phyloP scores from a whole-genome alignment of 2,888 invertebrate genomes.

The Pristionchus entomophagus region DNA sequence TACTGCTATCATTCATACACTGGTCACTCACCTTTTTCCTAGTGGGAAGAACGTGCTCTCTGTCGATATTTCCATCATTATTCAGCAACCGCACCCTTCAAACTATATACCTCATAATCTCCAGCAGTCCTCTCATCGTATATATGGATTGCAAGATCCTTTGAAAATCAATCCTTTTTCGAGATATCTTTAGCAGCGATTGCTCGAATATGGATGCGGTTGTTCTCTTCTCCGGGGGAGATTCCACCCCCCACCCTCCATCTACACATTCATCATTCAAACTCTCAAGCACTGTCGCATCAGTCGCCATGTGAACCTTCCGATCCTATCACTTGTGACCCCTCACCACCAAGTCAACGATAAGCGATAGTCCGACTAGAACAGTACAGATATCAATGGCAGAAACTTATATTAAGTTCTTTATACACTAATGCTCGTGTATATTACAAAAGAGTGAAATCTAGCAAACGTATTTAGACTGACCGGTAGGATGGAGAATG shows the following conservation, averaged over 20 bases:
- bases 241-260: slow-evolving; percentile 4
- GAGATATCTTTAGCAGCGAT: slow-evolving; percentile 20
- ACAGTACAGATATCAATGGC: neutral
- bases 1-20: neutral
- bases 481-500: slow-evolving; percentile 29
- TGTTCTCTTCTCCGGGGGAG: neutral
- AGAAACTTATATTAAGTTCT: neutral
- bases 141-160: slow-evolving; percentile 22
- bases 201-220: slow-evolving; percentile 1
- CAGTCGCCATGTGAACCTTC: too few relatives aligned
- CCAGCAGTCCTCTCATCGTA: neutral
- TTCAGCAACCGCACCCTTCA: slow-evolving; percentile 9
- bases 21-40: neutral
- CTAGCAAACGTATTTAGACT: slow-evolving; percentile 9
- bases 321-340: too few relatives aligned
- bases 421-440: neutral
- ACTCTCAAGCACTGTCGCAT: neutral
- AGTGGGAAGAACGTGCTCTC: slow-evolving; percentile 6
- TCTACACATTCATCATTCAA: neutral
- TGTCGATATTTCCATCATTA: neutral
- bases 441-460: slow-evolving; percentile 1
- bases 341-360: too few relatives aligned
- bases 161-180: neutral
- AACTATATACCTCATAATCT: neutral
- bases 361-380: too few relatives aligned